Percentiles rank a stretch among this genome's conserved stretches.
These are phyloP conservation scores for Pterostichus madidus DNA, from an alignment of 2,888 invertebrate species.

Conservation along the genomic window DNA sequence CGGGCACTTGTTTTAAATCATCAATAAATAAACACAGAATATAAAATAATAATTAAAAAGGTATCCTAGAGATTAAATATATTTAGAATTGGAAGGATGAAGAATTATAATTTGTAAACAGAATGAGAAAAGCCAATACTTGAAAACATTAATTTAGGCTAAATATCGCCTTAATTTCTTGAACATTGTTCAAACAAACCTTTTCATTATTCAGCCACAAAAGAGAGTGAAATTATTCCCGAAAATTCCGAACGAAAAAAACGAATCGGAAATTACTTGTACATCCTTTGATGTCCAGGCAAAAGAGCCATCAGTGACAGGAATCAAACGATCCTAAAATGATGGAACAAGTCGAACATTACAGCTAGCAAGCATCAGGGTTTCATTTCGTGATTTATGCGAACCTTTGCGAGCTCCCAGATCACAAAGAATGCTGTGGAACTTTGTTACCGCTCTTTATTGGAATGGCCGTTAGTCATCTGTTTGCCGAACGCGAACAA, in stretches of 20 bases:
- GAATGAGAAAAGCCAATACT: no score
- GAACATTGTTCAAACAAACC: no score
- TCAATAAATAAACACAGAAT: no score
- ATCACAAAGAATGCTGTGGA: conserved; percentile 39
- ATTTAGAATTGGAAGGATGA: no score
- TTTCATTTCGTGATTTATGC: conserved; percentile 63
- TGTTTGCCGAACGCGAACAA: conserved; percentile 22
- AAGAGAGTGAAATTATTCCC: conserved; percentile 47
- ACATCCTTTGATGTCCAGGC: conserved; percentile 31
- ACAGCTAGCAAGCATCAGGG: conserved; percentile 34
- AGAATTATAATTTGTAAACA: no score
- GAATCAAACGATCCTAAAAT: conserved; percentile 14
- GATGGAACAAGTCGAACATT: conserved; percentile 34
- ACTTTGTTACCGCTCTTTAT: conserved; percentile 35
- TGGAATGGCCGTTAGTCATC: conserved; percentile 36
- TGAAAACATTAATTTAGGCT: no score
- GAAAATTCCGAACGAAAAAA: conserved; percentile 26
- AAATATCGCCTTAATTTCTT: no score
- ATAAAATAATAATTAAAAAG: no score
- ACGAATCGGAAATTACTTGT: conserved; percentile 27
- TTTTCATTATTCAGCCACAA: conserved; percentile 14
- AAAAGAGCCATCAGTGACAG: conserved; percentile 25
- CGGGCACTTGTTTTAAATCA: no score
- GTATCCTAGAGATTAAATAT: no score
- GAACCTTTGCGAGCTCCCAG: conserved; percentile 29